Percentiles rank a stretch among this genome's conserved stretches.
phyloP scores from a whole-genome alignment of 2,888 invertebrate genomes.

The Magallana nippona region DNA sequence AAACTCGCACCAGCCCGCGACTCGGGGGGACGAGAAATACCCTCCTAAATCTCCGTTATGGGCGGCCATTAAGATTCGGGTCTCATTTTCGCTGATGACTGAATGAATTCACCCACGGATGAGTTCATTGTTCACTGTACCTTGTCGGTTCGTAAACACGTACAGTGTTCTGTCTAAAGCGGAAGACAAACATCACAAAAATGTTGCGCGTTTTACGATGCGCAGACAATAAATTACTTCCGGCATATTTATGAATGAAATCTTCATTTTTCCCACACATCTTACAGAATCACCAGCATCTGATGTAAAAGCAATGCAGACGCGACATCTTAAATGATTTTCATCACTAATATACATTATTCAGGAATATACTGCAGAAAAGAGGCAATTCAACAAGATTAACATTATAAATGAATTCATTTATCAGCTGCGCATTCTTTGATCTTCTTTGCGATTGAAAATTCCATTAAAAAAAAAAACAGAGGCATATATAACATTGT shows the following conservation, averaged over 20 bases:
- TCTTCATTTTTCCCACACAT: constrained; percentile 1
- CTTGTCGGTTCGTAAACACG: constrained; percentile 36
- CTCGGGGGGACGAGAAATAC: constrained; percentile 43
- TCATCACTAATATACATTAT: too few relatives aligned
- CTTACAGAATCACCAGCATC: too few relatives aligned
- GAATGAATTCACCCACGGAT: constrained; percentile 21
- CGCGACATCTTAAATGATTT: too few relatives aligned
- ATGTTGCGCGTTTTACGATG: constrained; percentile 46
- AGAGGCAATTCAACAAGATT: too few relatives aligned
- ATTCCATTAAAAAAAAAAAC: too few relatives aligned
- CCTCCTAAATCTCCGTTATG: constrained; percentile 47
- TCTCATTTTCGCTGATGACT: constrained; percentile 32
- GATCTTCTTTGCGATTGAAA: too few relatives aligned
- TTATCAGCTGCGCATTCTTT: too few relatives aligned
- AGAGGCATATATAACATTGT: too few relatives aligned
- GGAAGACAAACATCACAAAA: constrained; percentile 52
- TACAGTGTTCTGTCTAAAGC: constrained; percentile 44
- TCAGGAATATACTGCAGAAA: too few relatives aligned
- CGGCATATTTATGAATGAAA: constrained; percentile 24
- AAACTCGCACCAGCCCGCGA: constrained; percentile 69
- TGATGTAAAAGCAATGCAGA: too few relatives aligned
- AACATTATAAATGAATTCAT: too few relatives aligned
- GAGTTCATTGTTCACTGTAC: constrained; percentile 32
- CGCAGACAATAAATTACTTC: constrained; percentile 42
- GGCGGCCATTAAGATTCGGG: constrained; percentile 50